Conservation (phyloP, 2,888 invertebrate genomes). For the Adelognathus sp. region DNA sequence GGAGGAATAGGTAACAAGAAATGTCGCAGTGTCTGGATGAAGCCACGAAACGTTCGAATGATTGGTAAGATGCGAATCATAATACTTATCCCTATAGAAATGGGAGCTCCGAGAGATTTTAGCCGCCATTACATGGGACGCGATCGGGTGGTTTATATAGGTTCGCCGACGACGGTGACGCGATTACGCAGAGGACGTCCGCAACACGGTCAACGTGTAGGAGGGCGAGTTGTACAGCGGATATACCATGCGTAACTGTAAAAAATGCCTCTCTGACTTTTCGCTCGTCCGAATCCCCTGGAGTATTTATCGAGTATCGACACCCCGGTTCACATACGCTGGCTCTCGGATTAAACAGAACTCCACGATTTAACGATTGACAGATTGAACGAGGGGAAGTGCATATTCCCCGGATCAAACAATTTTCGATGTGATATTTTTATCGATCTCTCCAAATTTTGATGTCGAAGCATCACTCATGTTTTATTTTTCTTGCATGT, state of each 20-base stretch:
- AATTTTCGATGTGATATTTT: not conserved
- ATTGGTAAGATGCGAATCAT: not conserved
- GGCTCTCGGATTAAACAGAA: conserved; percentile 20
- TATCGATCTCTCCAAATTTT: conserved; percentile 7
- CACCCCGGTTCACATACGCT: not conserved
- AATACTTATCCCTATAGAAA: not conserved
- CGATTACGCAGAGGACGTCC: conserved; percentile 13
- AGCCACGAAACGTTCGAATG: not conserved
- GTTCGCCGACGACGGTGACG: conserved; percentile 13
- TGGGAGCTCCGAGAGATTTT: not conserved
- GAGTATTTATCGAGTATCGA: conserved; percentile 41
- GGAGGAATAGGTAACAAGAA: not conserved
- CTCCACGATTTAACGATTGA: conserved; percentile 23
- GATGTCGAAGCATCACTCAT: not conserved
- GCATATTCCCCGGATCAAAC: not conserved
- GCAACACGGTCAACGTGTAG: not conserved
- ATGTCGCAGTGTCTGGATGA: not conserved
- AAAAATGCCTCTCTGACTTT: conserved; percentile 27
- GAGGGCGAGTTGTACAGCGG: not conserved
- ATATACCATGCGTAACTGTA: conserved; percentile 6
- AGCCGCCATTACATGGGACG: not conserved
- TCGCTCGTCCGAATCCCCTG: conserved; percentile 25
- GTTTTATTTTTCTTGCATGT: not conserved
- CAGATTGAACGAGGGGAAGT: not conserved
- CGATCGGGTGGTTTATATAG: not conserved